These are phyloP conservation scores for Arge pagana DNA, from an alignment of 2,888 invertebrate species.

Conservation along the genomic window DNA sequence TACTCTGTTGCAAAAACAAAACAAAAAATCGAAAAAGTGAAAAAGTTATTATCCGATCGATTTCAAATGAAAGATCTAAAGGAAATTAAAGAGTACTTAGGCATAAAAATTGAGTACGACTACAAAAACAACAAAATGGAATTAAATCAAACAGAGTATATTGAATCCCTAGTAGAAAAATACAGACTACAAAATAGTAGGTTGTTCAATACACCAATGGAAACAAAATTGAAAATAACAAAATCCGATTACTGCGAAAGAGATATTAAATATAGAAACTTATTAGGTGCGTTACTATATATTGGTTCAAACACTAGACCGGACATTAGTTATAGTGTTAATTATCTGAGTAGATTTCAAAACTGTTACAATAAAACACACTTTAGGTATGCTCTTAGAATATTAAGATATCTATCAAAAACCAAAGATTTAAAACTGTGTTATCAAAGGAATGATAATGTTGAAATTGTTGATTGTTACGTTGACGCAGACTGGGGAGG, in stretches of 20 bases:
- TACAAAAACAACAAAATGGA: constrained; percentile 32
- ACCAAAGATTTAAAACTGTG: constrained; percentile 36
- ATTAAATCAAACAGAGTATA: constrained; percentile 40
- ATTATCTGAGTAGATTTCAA: constrained; percentile 47
- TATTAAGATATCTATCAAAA: constrained; percentile 39
- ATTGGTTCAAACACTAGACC: constrained; percentile 44
- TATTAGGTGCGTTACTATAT: constrained; percentile 35
- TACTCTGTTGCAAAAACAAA: constrained; percentile 40
- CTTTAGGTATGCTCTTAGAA: constrained; percentile 38
- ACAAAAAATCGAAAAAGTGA: constrained; percentile 33
- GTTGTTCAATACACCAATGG: constrained; percentile 41
- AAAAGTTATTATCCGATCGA: constrained; percentile 31
- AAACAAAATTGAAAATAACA: constrained; percentile 31
- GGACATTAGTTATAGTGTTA: constrained; percentile 43
- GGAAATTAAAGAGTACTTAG: constrained; percentile 43
- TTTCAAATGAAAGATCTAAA: constrained; percentile 39
- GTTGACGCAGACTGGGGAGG: background rate
- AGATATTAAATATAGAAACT: constrained; percentile 37
- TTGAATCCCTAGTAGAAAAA: constrained; percentile 24
- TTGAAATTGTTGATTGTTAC: constrained; percentile 27
- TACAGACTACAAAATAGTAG: constrained; percentile 35
- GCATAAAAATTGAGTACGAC: constrained; percentile 36
- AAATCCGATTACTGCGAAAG: constrained; percentile 17
- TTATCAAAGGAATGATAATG: constrained; percentile 28
- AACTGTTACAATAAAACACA: constrained; percentile 40